A percentile compares a stretch with the other conserved stretches of the same genome.
Evolutionary conservation across 2,888 invertebrate species (phyloP).

Genomic region (Minunthozetes semirufus): DNA sequence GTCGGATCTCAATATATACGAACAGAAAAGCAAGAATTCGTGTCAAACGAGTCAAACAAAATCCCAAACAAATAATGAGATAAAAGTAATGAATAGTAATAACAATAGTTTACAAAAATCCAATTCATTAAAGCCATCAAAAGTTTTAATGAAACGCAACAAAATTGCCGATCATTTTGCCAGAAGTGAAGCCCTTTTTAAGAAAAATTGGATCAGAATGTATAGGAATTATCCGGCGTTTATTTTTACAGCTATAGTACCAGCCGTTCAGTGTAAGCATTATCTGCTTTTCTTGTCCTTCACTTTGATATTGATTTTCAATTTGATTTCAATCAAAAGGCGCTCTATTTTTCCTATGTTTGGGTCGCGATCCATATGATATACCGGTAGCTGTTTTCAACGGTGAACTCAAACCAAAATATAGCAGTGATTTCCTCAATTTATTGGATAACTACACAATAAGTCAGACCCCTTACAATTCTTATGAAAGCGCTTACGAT

Average conservation of each 20-base stretch:
- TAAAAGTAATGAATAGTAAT: neutral
- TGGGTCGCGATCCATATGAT: neutral
- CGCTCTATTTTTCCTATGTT: neutral
- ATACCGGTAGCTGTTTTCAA: neutral
- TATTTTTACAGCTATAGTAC: constrained; percentile 34
- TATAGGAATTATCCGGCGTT: constrained; percentile 45
- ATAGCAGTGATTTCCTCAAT: neutral
- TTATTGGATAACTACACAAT: neutral
- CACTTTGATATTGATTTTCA: constrained; percentile 46
- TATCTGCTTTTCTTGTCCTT: constrained; percentile 48
- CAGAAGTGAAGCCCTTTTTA: constrained; percentile 43
- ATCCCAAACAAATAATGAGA: neutral
- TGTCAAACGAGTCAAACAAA: neutral
- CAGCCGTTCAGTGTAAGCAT: constrained; percentile 31
- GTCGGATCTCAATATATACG: neutral
- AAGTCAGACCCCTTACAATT: constrained; percentile 38
- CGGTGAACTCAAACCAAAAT: neutral
- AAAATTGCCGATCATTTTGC: constrained; percentile 32
- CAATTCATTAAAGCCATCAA: neutral
- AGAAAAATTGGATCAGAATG: constrained; percentile 47
- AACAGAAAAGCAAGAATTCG: neutral
- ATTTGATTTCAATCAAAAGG: neutral
- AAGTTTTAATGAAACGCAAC: constrained; percentile 31
- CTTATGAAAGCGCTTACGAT: constrained; percentile 58
- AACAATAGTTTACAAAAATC: neutral